Conservation (phyloP, 1,140 invertebrate species). For the Ceratina australensis region DNA sequence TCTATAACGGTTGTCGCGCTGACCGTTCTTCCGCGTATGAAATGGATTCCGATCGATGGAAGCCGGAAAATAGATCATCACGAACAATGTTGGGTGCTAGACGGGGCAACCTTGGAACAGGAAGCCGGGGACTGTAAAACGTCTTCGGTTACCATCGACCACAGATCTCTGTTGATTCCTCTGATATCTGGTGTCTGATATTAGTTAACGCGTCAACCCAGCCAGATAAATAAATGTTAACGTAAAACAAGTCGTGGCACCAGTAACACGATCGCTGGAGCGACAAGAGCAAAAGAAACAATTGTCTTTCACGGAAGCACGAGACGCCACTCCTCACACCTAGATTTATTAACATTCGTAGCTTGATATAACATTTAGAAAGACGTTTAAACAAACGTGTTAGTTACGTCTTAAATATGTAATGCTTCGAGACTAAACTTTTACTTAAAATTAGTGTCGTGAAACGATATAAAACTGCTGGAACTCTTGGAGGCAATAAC, state of each 20-base stretch:
- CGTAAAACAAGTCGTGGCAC: slow-evolving; percentile 19
- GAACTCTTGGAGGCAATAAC: neutral
- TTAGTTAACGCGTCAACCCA: slow-evolving; percentile 60
- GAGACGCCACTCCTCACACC: neutral
- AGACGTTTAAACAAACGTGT: neutral
- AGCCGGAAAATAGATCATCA: slow-evolving; percentile 59
- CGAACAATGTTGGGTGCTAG: slow-evolving; percentile 42
- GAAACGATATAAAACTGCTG: neutral
- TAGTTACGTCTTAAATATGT: neutral
- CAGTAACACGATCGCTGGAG: slow-evolving; percentile 58
- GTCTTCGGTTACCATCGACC: slow-evolving; percentile 68
- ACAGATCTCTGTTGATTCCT: slow-evolving; percentile 64
- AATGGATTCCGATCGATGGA: slow-evolving; percentile 60
- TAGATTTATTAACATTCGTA: slow-evolving; percentile 1
- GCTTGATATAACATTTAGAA: too few species aligned
- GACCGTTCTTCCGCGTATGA: slow-evolving; percentile 61
- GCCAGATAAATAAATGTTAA: slow-evolving; percentile 50
- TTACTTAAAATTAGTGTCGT: neutral
- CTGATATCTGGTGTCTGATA: slow-evolving; percentile 53
- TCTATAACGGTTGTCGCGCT: slow-evolving; percentile 54
- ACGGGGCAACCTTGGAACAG: slow-evolving; percentile 58
- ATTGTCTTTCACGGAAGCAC: slow-evolving; percentile 27
- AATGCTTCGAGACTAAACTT: neutral
- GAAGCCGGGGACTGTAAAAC: slow-evolving; percentile 62
- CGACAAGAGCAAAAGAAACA: slow-evolving; percentile 25